Percentiles rank a stretch among this genome's conserved stretches.
Evolutionary conservation across 2,113 vertebrate genomes (phyloP).

Genomic region (Falco punctatus): DNA sequence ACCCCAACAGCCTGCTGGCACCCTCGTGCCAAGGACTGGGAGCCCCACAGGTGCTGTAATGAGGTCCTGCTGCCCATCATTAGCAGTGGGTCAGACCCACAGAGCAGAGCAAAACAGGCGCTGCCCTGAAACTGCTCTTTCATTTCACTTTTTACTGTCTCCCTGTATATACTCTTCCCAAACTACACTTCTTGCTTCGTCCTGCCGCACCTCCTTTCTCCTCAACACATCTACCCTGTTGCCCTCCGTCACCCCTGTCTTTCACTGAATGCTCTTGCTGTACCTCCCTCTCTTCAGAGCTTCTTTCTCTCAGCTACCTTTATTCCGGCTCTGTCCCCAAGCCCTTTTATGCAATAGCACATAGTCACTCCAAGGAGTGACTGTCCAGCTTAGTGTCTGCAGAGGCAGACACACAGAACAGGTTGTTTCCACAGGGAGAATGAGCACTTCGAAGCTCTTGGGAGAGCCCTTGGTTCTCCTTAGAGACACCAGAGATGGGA

Average conservation of each 20-base stretch:
- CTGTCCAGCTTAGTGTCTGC: not conserved
- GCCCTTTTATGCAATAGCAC: not conserved
- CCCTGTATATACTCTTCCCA: not conserved
- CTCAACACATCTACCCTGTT: not conserved
- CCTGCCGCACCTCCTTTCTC: not conserved
- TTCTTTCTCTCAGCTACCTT: not conserved
- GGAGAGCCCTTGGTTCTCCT: not conserved
- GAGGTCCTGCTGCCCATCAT: not conserved
- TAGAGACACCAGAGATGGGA: not conserved
- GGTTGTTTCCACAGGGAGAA: not conserved
- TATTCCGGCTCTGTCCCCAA: not conserved
- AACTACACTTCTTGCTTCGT: not conserved
- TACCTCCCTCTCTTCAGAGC: not conserved
- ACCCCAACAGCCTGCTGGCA: not conserved
- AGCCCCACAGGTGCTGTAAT: not conserved
- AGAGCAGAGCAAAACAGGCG: not conserved
- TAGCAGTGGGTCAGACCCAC: not conserved
- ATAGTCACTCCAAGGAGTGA: not conserved
- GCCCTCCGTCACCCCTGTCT: not conserved
- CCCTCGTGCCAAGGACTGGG: not conserved
- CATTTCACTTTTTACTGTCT: not conserved
- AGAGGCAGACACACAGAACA: not conserved
- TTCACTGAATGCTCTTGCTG: fast-evolving
- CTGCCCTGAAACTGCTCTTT: not conserved
- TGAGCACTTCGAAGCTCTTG: not conserved